These are phyloP conservation scores for Heliconius congener DNA, from an alignment of 1,140 invertebrate species.

Conservation along the genomic window DNA sequence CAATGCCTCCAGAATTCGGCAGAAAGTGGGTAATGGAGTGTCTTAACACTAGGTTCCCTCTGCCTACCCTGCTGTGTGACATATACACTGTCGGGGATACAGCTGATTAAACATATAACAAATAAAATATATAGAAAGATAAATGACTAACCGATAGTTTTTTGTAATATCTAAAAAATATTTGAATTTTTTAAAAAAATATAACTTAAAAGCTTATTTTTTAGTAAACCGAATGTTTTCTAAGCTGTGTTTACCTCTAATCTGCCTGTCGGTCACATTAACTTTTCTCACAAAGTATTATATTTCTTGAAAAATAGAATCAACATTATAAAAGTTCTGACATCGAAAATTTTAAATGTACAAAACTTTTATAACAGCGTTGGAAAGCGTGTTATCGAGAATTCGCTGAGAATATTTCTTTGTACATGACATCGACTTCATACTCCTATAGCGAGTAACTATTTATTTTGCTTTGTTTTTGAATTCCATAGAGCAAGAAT, in stretches of 20 bases:
- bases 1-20: too few relatives aligned
- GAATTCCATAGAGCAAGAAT: not conserved
- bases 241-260: not conserved
- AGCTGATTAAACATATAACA: too few relatives aligned
- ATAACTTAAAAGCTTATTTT: not conserved
- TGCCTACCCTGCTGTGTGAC: too few relatives aligned
- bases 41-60: too few relatives aligned
- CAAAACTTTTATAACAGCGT: slow-evolving; percentile 3
- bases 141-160: too few relatives aligned
- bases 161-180: too few relatives aligned
- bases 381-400: slow-evolving; percentile 8
- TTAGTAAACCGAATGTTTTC: not conserved
- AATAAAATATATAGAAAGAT: too few relatives aligned
- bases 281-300: not conserved
- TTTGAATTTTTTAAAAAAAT: too few relatives aligned
- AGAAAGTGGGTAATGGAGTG: too few relatives aligned
- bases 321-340: slow-evolving; percentile 9
- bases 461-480: slow-evolving; percentile 1
- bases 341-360: slow-evolving; percentile 11
- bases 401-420: slow-evolving; percentile 12
- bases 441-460: not conserved
- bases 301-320: slow-evolving; percentile 8
- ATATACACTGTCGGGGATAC: too few relatives aligned
- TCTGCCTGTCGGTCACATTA: not conserved
- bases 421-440: slow-evolving; percentile 12